Percentiles rank a stretch among this genome's conserved stretches.
phyloP scores from a whole-genome alignment of 1,140 invertebrate species.

The Zaprionus kolodkinae region DNA sequence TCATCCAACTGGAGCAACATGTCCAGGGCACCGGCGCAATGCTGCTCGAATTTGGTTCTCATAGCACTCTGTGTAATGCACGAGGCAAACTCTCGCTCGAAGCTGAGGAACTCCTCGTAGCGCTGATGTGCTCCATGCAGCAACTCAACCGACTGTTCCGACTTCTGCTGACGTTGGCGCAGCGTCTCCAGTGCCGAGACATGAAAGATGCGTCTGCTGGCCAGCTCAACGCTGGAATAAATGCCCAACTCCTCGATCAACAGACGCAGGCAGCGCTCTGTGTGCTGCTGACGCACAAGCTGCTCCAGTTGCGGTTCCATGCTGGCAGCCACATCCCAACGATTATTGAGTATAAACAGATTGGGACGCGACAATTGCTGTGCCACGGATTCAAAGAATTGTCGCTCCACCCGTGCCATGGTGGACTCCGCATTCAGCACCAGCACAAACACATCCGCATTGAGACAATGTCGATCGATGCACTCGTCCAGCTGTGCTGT shows the following conservation, averaged over 20 bases:
- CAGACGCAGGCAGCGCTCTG: slow-evolving; percentile 96
- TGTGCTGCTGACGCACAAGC: slow-evolving; percentile 94
- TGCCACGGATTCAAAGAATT: slow-evolving; percentile 99
- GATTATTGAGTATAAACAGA: slow-evolving; percentile 99
- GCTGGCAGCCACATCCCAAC: slow-evolving; percentile 98
- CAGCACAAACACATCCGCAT: slow-evolving; percentile 99
- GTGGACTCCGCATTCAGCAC: slow-evolving; percentile 99
- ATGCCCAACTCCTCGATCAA: slow-evolving; percentile 97
- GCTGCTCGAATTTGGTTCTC: slow-evolving; percentile 99
- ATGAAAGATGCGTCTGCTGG: slow-evolving; percentile 97
- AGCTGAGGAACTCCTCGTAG: slow-evolving; percentile 98
- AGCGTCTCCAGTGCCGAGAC: slow-evolving; percentile 98
- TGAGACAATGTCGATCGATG: slow-evolving; percentile 99
- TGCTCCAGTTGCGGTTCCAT: slow-evolving; percentile 96
- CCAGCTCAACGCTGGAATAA: slow-evolving; percentile 90
- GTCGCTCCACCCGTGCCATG: slow-evolving; percentile 93
- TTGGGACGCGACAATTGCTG: slow-evolving; percentile 98
- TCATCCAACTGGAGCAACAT: slow-evolving; percentile 90
- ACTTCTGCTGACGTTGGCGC: slow-evolving; percentile 87
- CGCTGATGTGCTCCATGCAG: slow-evolving; percentile 90
- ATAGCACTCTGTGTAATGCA: slow-evolving; percentile 99
- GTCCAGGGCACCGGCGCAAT: slow-evolving; percentile 94
- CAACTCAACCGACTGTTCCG: slow-evolving; percentile 60
- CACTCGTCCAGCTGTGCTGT: slow-evolving; percentile 98
- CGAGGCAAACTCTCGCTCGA: slow-evolving; percentile 98